phyloP scores from a whole-genome alignment of 2,797 vertebrate species.

The Gephyroberyx darwinii region DNA sequence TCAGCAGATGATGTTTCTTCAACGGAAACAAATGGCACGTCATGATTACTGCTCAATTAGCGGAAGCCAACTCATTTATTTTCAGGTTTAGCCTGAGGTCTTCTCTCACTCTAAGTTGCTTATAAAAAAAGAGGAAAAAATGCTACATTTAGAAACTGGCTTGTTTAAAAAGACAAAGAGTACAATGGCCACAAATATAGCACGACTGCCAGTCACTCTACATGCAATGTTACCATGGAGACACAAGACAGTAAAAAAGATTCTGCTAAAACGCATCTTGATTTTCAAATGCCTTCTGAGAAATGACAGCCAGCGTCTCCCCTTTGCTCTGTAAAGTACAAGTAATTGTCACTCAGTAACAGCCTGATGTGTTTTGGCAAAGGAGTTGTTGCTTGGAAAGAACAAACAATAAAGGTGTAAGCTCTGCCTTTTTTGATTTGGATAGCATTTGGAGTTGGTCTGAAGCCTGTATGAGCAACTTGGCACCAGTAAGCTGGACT shows the following conservation, averaged over 20 bases:
- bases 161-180: conserved; percentile 24
- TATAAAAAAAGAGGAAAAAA: conserved; percentile 49
- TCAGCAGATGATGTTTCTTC: conserved; percentile 78
- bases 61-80: conserved; percentile 83
- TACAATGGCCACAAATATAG: neutral
- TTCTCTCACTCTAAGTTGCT: conserved; percentile 50
- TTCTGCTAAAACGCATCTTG: neutral
- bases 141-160: conserved; percentile 16
- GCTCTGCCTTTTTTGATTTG: conserved; percentile 2
- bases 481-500: neutral
- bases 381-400: conserved; percentile 26
- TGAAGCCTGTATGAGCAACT: conserved; percentile 24
- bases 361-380: conserved; percentile 30
- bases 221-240: conserved; percentile 4
- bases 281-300: neutral
- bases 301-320: neutral
- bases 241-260: neutral
- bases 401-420: neutral
- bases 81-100: conserved; percentile 66
- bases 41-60: conserved; percentile 75
- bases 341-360: neutral
- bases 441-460: neutral
- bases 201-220: neutral
- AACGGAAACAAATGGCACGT: conserved; percentile 73
- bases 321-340: neutral